phyloP scores from a whole-genome alignment of 2,888 invertebrate genomes.

The Metacarcinus magister region DNA sequence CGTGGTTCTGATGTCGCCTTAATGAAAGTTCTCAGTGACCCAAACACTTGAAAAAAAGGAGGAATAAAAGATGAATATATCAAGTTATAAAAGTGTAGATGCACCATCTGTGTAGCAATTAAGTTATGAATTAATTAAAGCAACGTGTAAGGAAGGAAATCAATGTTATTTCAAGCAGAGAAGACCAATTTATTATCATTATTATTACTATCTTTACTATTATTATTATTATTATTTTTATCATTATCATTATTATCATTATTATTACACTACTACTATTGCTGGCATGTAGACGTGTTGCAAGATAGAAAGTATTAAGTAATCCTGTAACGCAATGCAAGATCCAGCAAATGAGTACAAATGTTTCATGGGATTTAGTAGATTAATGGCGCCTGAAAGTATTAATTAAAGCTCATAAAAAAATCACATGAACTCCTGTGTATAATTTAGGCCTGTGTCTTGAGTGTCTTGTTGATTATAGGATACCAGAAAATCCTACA shows the following conservation, averaged over 20 bases:
- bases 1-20: neutral
- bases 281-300: too few relatives aligned
- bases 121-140: neutral
- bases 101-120: neutral
- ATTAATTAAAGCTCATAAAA: constrained; percentile 2
- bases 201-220: neutral
- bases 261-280: too few relatives aligned
- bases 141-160: neutral
- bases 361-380: neutral
- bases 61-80: neutral
- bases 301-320: too few relatives aligned
- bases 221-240: neutral
- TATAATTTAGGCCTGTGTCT: neutral
- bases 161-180: too few relatives aligned
- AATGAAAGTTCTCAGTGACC: neutral
- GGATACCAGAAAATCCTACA: neutral
- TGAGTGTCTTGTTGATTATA: neutral
- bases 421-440: neutral
- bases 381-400: neutral
- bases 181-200: neutral
- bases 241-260: neutral
- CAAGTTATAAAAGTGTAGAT: neutral
- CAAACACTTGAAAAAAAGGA: neutral
- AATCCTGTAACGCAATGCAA: neutral
- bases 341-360: neutral